These are phyloP conservation scores for Notamacropus eugenii DNA, from an alignment of 2,797 vertebrate species.

Conservation along the genomic window DNA sequence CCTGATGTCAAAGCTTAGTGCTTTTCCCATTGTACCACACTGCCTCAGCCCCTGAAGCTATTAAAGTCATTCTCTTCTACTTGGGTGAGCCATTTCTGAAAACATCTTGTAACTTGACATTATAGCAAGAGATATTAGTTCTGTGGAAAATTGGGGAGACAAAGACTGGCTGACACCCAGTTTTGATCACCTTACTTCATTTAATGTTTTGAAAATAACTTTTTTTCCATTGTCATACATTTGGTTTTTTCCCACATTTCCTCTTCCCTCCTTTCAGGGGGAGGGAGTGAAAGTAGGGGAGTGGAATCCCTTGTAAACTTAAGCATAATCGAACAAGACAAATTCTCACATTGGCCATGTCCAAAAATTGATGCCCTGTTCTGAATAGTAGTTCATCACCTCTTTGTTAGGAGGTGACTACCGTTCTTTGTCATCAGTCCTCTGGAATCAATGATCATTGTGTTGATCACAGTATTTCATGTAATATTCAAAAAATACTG, in stretches of 20 bases:
- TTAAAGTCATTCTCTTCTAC: background rate
- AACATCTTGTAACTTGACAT: background rate
- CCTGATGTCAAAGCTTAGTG: background rate
- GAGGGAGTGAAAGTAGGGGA: background rate
- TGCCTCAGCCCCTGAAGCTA: background rate
- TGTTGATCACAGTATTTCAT: background rate
- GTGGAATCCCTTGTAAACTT: background rate
- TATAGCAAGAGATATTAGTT: background rate
- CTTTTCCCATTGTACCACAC: background rate
- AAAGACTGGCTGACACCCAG: background rate
- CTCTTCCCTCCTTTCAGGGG: background rate
- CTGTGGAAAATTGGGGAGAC: background rate
- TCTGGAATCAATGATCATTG: background rate
- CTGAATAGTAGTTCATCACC: background rate
- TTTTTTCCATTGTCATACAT: slow-evolving; percentile 47
- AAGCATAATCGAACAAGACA: background rate
- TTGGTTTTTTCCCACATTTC: background rate
- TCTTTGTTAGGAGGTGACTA: background rate
- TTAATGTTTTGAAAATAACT: slow-evolving; percentile 48
- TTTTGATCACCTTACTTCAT: slow-evolving; percentile 17
- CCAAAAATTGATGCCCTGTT: background rate
- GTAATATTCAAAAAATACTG: background rate
- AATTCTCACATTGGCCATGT: background rate
- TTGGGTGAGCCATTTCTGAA: background rate
- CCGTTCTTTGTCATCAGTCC: background rate